Percentiles rank a stretch among this genome's conserved stretches.
These are phyloP conservation scores for Meteorus colon DNA, from an alignment of 2,888 invertebrate species.

Conservation along the genomic window DNA sequence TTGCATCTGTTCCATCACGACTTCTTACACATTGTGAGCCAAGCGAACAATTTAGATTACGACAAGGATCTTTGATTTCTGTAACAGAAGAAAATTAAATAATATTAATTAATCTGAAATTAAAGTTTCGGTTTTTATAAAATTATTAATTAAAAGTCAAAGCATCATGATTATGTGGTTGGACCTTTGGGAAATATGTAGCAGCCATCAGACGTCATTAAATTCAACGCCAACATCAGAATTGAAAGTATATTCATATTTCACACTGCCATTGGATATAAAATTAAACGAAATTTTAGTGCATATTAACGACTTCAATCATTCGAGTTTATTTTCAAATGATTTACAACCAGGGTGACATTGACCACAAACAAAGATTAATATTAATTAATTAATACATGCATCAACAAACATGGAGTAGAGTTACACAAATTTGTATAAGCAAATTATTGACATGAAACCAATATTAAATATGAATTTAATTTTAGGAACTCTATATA, in stretches of 20 bases:
- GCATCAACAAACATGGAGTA: background rate
- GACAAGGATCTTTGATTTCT: conserved; percentile 77
- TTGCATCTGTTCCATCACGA: conserved; percentile 81
- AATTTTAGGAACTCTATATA: background rate
- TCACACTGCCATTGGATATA: conserved; percentile 46
- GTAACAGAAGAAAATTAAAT: conserved; percentile 57
- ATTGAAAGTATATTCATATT: conserved; percentile 63
- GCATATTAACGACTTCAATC: background rate
- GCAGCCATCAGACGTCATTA: conserved; percentile 65
- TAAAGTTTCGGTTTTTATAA: background rate
- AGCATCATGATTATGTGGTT: background rate
- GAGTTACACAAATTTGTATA: conserved; percentile 6
- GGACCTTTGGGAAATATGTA: conserved; percentile 71
- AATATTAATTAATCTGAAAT: conserved; percentile 21
- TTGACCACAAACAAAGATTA: background rate
- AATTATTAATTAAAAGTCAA: background rate
- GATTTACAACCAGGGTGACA: conserved; percentile 26
- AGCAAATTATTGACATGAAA: conserved; percentile 1
- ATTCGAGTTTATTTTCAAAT: background rate
- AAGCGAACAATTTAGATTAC: conserved; percentile 75
- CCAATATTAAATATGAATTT: background rate
- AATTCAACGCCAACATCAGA: conserved; percentile 62
- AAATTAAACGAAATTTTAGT: background rate
- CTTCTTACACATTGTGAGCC: conserved; percentile 77
- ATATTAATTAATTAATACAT: background rate